Evolutionary conservation across 1,140 invertebrate species (phyloP).

Genomic region (Vanessa tameamea): DNA sequence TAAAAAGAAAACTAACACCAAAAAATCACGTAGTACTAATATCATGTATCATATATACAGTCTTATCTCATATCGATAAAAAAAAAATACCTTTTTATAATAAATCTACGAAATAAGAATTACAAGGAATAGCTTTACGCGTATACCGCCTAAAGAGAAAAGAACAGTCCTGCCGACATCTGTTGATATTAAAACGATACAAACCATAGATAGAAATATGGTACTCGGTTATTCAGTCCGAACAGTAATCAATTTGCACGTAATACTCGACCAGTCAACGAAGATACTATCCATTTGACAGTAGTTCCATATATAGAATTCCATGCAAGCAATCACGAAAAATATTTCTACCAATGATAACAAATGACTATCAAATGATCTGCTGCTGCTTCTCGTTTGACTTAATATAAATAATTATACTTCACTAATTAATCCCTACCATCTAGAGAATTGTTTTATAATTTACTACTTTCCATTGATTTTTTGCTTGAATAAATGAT

Average conservation of each 20-base stretch:
- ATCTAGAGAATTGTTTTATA: conserved; percentile 37
- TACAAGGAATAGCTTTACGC: background rate
- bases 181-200: conserved; percentile 22
- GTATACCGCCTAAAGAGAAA: conserved; percentile 28
- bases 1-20: too few relatives aligned
- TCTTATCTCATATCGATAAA: too few relatives aligned
- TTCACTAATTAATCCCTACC: conserved; percentile 58
- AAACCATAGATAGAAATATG: conserved; percentile 24
- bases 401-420: too few relatives aligned
- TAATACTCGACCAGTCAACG: conserved; percentile 48
- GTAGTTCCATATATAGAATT: conserved; percentile 61
- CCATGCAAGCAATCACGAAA: conserved; percentile 57
- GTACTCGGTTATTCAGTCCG: conserved; percentile 25
- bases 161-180: conserved; percentile 38
- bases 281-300: conserved; percentile 61
- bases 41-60: too few relatives aligned
- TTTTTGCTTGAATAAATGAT: conserved; percentile 17
- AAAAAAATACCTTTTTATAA: too few relatives aligned
- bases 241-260: conserved; percentile 50
- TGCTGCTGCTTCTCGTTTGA: conserved; percentile 27
- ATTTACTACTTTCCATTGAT: conserved; percentile 37
- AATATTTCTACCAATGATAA: conserved; percentile 56
- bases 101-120: too few relatives aligned
- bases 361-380: conserved; percentile 53
- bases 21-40: too few relatives aligned